Conservation (phyloP, 2,113 vertebrate genomes). For the Salminus brasiliensis region DNA sequence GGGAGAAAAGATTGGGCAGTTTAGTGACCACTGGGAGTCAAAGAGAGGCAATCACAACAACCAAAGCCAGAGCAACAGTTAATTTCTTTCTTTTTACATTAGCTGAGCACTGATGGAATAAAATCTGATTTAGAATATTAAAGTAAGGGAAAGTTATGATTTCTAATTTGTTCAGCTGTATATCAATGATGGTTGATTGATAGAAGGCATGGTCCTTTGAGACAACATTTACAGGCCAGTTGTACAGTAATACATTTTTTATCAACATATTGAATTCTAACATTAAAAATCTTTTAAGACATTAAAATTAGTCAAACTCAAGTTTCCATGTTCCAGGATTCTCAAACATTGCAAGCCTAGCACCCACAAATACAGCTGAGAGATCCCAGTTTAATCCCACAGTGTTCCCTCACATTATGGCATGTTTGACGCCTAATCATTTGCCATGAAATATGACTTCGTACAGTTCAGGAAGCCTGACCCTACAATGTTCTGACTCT, state of each 20-base stretch:
- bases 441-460: not conserved
- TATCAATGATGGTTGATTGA: too few relatives aligned
- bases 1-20: slow-evolving; percentile 44
- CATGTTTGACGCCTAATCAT: not conserved
- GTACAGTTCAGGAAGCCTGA: not conserved
- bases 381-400: not conserved
- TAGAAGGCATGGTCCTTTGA: not conserved
- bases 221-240: not conserved
- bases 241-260: not conserved
- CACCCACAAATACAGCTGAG: not conserved
- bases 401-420: not conserved
- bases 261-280: not conserved
- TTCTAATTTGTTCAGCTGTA: not conserved
- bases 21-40: slow-evolving; percentile 38
- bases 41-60: slow-evolving; percentile 19
- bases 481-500: not conserved
- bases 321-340: not conserved
- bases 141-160: not conserved
- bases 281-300: not conserved
- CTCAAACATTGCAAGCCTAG: not conserved
- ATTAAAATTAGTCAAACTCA: too few relatives aligned
- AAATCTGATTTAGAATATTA: slow-evolving; percentile 7
- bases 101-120: slow-evolving; percentile 32
- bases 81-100: not conserved
- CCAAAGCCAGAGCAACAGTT: slow-evolving; percentile 15